phyloP scores from a whole-genome alignment of 2,888 invertebrate genomes.

The Vandiemenella viatica region DNA sequence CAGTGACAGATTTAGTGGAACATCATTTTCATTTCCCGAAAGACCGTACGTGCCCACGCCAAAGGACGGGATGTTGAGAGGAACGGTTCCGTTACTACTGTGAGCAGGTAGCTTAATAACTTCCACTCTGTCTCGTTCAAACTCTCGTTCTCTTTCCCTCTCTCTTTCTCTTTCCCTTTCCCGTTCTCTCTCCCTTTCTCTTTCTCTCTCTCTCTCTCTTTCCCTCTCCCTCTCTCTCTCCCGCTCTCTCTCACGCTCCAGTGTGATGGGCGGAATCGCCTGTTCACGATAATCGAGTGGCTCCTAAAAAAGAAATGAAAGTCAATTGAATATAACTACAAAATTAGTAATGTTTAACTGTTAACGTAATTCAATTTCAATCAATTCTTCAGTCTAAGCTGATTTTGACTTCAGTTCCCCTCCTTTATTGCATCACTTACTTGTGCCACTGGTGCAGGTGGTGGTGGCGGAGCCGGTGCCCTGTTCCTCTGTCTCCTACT shows the following conservation, averaged over 20 bases:
- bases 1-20: constrained; percentile 68
- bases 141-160: neutral
- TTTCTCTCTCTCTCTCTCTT: neutral
- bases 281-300: too few relatives aligned
- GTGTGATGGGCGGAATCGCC: too few relatives aligned
- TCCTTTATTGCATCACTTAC: too few relatives aligned
- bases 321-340: too few relatives aligned
- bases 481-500: too few relatives aligned
- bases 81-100: constrained; percentile 24
- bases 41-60: neutral
- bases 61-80: constrained; percentile 15
- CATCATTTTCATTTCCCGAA: constrained; percentile 39
- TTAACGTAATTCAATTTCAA: too few relatives aligned
- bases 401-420: too few relatives aligned
- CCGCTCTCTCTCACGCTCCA: constrained; percentile 11
- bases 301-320: too few relatives aligned
- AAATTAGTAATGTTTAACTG: too few relatives aligned
- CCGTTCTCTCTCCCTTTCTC: neutral
- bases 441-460: too few relatives aligned
- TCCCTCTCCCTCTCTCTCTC: constrained; percentile 15
- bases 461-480: too few relatives aligned
- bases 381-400: too few relatives aligned
- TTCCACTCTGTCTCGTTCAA: constrained; percentile 50
- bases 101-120: constrained; percentile 67
- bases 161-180: neutral